Evolutionary conservation across 2,888 invertebrate species (phyloP).

Genomic region (Synergus gifuensis): DNA sequence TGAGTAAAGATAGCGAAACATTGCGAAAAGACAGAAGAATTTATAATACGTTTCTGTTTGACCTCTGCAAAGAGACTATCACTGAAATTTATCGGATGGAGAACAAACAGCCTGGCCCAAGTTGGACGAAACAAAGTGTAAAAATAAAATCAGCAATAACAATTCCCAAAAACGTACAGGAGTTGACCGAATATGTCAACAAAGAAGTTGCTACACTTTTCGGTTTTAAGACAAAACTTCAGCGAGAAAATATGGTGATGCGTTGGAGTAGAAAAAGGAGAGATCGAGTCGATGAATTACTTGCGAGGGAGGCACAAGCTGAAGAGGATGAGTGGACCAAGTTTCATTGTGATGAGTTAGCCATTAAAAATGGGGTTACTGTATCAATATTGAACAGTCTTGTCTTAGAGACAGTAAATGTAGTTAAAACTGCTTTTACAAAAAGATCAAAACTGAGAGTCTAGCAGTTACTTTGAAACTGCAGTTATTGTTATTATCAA

Average conservation of each 20-base stretch:
- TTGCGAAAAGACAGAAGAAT: conserved; percentile 71
- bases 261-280: conserved; percentile 83
- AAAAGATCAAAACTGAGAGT: conserved; percentile 69
- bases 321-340: conserved; percentile 88
- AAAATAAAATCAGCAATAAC: conserved; percentile 77
- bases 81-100: conserved; percentile 79
- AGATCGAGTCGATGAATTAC: conserved; percentile 86
- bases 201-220: conserved; percentile 80
- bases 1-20: conserved; percentile 68
- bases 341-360: conserved; percentile 85
- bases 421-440: conserved; percentile 71
- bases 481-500: neutral
- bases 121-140: conserved; percentile 79
- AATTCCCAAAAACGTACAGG: conserved; percentile 78
- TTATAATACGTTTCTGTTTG: conserved; percentile 82
- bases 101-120: conserved; percentile 77
- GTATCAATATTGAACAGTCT: conserved; percentile 72
- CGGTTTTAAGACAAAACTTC: conserved; percentile 79
- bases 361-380: conserved; percentile 83
- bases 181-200: conserved; percentile 79
- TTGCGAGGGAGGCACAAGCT: conserved; percentile 84
- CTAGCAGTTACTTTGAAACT: conserved; percentile 46
- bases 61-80: conserved; percentile 82
- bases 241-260: conserved; percentile 81
- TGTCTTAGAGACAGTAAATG: conserved; percentile 70